phyloP scores from a whole-genome alignment of 2,797 vertebrate genomes.

The Aphelocoma californica region DNA sequence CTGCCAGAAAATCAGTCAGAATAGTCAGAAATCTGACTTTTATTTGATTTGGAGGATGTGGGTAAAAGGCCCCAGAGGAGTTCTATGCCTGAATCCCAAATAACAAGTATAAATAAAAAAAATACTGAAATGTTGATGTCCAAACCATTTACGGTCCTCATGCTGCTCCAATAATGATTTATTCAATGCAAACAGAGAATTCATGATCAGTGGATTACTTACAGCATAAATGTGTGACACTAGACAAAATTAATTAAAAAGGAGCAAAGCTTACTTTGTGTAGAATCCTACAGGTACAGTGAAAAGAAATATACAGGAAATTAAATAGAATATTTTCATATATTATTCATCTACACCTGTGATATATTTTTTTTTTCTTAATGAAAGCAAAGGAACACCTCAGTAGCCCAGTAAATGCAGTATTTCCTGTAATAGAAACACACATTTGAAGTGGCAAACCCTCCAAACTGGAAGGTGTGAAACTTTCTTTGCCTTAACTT shows the following conservation, averaged over 20 bases:
- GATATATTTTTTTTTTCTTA: background rate
- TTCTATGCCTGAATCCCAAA: background rate
- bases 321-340: background rate
- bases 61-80: background rate
- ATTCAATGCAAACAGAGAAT: background rate
- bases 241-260: background rate
- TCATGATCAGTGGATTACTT: background rate
- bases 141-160: background rate
- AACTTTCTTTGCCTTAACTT: background rate
- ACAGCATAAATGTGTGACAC: background rate
- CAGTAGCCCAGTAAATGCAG: background rate
- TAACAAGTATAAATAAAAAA: background rate
- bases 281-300: background rate
- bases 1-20: background rate
- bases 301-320: background rate
- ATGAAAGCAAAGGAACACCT: background rate
- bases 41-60: background rate
- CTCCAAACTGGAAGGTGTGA: background rate
- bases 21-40: background rate
- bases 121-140: background rate
- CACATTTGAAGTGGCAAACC: background rate
- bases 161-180: background rate
- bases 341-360: background rate
- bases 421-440: background rate
- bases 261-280: background rate